Percentiles rank a stretch among this genome's conserved stretches.
Evolutionary conservation across 2,113 vertebrate species (phyloP).

Genomic region (Saccopteryx leptura): DNA sequence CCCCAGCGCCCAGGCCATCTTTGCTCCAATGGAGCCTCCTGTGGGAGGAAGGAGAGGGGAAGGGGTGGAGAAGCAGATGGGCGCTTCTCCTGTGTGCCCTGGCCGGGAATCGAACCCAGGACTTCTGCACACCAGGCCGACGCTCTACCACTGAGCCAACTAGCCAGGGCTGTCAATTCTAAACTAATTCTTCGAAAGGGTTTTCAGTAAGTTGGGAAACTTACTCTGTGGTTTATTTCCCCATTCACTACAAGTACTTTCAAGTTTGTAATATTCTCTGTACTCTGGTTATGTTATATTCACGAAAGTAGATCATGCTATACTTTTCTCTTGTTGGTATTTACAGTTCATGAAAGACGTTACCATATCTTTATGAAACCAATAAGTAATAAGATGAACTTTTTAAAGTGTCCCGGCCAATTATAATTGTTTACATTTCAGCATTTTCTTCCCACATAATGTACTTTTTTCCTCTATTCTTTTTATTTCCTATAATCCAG

Average conservation of each 20-base stretch:
- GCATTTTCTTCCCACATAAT: neutral
- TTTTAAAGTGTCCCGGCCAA: neutral
- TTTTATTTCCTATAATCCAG: neutral
- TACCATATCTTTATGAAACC: neutral
- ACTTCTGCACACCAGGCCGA: no score
- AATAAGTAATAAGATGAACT: neutral
- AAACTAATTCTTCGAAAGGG: neutral
- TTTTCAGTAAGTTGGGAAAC: neutral
- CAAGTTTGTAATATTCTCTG: neutral
- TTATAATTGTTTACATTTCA: neutral
- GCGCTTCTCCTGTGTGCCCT: no score
- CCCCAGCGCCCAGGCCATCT: no score
- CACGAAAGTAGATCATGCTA: neutral
- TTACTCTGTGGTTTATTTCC: neutral
- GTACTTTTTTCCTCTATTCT: neutral
- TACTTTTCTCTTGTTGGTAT: neutral
- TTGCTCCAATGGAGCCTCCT: no score
- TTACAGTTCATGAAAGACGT: neutral
- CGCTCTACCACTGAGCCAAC: no score
- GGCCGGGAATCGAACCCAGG: no score
- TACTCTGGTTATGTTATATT: neutral
- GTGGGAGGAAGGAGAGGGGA: no score
- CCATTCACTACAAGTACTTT: neutral
- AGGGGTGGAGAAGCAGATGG: no score
- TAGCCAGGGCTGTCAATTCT: neutral